Base-by-base conservation (phyloP, 2,113 vertebrate species). In the Bolborhynchus lineola region DNA sequence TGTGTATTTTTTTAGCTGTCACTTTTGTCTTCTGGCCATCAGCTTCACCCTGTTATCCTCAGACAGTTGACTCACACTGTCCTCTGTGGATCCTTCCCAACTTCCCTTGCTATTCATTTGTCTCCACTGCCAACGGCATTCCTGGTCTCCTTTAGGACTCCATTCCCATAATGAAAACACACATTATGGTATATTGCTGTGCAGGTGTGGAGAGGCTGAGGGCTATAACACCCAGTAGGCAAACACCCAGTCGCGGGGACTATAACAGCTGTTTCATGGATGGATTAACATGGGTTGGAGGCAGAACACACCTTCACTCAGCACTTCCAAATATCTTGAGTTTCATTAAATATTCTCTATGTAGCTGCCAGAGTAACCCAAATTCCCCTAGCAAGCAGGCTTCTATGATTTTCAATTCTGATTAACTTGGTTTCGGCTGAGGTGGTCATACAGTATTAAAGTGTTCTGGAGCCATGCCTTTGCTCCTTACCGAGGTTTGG, bases 361-460 rank as follows among this genome's bases (percentile, higher is more conserved):
- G 29, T 42, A 62, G 82, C 69, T 93, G 93, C 91, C 67, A 44
- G 80, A 52, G 77, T 86, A 94, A 55, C 47, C 72, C 13, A 2
- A 57, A n/a, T 81, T 86, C 63, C 78, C n/a, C 35, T 49, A 82
- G 41, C 8, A 4, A 86, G 93, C 82, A 41, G 82, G 79, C 82
- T 81, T 49, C 74, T 77, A 47, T 92, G 91, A 33, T 49, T 71
- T 81, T 62, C 21, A 29, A 69, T 71, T 82, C 29, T 82, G 31
- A 62, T 65, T 33, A 63, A 75, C 60, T 78, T 90, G 78, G 31
- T 79, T 70, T 88, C 37, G 80, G 72, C 39, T 92, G 88, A 49
- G 7, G 85, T 59, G 42, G 70, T 93, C 95, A 90, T 83, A 84
- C 82, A 86, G 93, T 84, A 49, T 81, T 83, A 60, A 80, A 80